These are phyloP conservation scores for Megaceryle maxima DNA, from an alignment of 2,113 vertebrate genomes.

Conservation along the genomic window DNA sequence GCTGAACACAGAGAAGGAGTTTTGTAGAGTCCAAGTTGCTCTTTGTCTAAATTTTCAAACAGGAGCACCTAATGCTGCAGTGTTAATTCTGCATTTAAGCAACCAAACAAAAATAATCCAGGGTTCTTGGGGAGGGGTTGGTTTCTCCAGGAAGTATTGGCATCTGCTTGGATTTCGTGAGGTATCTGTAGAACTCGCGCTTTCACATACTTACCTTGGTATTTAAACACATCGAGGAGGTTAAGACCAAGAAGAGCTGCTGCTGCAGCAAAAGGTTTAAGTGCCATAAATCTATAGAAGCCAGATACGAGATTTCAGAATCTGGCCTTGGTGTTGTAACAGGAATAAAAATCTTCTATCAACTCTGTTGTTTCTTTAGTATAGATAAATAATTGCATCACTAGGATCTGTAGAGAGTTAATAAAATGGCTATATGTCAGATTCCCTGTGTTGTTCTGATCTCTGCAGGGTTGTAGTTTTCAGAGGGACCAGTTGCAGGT, in stretches of 20 bases:
- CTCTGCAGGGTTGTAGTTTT: background rate
- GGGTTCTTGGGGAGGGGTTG: background rate
- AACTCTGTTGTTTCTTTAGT: background rate
- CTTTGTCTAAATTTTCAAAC: background rate
- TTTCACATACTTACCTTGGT: background rate
- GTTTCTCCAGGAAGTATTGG: background rate
- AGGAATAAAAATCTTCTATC: background rate
- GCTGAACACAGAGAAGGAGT: background rate
- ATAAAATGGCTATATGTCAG: background rate
- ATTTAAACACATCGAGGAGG: background rate
- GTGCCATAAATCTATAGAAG: background rate
- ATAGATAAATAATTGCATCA: background rate
- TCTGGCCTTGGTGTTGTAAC: background rate
- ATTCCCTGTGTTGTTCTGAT: background rate
- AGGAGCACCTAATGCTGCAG: background rate
- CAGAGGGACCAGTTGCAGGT: background rate
- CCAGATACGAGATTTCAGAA: background rate
- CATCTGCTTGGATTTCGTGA: background rate
- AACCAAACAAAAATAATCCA: background rate
- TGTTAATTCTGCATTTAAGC: background rate
- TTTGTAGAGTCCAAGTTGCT: background rate
- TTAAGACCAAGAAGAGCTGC: background rate
- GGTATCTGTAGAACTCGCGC: background rate
- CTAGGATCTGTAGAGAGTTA: background rate
- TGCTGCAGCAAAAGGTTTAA: background rate